A percentile compares a stretch with the other conserved stretches of the same genome.
phyloP scores from a whole-genome alignment of 2,113 vertebrate species.

The Oreochromis tanganicae region DNA sequence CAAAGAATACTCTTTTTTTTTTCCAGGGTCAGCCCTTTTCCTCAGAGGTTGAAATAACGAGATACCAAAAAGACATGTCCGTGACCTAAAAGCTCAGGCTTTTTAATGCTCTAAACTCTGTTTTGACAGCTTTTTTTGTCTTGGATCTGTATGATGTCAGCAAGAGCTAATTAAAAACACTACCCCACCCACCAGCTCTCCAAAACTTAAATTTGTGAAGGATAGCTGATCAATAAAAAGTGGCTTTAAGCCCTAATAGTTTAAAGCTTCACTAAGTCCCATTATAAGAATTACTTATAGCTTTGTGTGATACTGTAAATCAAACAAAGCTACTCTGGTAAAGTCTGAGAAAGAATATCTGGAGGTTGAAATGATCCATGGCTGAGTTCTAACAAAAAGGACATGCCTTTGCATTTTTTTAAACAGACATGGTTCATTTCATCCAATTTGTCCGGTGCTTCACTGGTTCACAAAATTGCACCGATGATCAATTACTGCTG shows the following conservation, averaged over 20 bases:
- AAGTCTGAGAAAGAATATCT: background rate
- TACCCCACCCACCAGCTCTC: background rate
- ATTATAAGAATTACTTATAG: background rate
- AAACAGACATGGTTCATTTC: background rate
- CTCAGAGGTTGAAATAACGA: rapidly evolving
- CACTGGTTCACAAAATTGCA: constrained; percentile 5
- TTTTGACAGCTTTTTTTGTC: background rate
- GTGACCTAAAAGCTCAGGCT: background rate
- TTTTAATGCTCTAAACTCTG: background rate
- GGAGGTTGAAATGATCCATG: background rate
- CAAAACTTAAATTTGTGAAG: background rate
- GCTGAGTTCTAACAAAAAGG: background rate
- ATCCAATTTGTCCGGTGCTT: background rate
- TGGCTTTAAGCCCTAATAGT: background rate
- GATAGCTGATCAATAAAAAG: background rate
- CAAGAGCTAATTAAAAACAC: background rate
- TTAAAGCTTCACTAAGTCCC: background rate
- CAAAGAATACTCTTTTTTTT: background rate
- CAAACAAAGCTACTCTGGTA: rapidly evolving
- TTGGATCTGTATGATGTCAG: background rate
- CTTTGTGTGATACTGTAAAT: background rate
- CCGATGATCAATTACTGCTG: background rate
- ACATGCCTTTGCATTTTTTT: background rate
- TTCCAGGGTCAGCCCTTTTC: background rate
- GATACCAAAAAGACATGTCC: background rate